These are phyloP conservation scores for Caenorhabditis drosophilae DNA, from an alignment of 2,888 invertebrate genomes.

Conservation along the genomic window DNA sequence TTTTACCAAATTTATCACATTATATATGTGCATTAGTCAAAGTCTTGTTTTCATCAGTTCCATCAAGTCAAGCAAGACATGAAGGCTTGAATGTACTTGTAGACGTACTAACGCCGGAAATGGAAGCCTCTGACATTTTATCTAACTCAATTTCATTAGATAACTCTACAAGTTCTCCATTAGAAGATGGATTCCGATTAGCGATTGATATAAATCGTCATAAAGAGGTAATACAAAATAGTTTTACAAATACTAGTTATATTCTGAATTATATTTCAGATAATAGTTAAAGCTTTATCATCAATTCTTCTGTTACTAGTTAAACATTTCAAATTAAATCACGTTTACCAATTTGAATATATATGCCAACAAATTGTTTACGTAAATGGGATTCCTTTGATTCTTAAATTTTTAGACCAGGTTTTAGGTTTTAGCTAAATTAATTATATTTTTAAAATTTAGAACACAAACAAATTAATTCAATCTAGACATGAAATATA, in stretches of 20 bases:
- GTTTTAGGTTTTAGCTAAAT: conserved; percentile 2
- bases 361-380: conserved; percentile 94
- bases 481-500: conserved; percentile 82
- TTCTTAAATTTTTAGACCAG: conserved; percentile 97
- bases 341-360: conserved; percentile 97
- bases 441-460: too few relatives aligned
- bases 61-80: conserved; percentile 80
- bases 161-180: conserved; percentile 46
- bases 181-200: conserved; percentile 72
- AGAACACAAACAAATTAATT: conserved; percentile 72
- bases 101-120: conserved; percentile 82
- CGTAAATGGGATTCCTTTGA: conserved; percentile 96
- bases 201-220: conserved; percentile 97
- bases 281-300: conserved; percentile 93
- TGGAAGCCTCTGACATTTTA: conserved; percentile 65
- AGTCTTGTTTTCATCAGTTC: conserved; percentile 93
- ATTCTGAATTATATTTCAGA: conserved; percentile 74
- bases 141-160: conserved; percentile 67
- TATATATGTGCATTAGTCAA: conserved; percentile 86
- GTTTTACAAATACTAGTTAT: background rate
- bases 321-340: conserved; percentile 96
- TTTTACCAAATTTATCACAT: conserved; percentile 92
- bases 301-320: conserved; percentile 86
- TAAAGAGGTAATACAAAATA: conserved; percentile 76
- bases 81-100: conserved; percentile 98